These are phyloP conservation scores for Acrossocheilus wenchowensis DNA, from an alignment of 2,797 vertebrate species.

Conservation along the genomic window DNA sequence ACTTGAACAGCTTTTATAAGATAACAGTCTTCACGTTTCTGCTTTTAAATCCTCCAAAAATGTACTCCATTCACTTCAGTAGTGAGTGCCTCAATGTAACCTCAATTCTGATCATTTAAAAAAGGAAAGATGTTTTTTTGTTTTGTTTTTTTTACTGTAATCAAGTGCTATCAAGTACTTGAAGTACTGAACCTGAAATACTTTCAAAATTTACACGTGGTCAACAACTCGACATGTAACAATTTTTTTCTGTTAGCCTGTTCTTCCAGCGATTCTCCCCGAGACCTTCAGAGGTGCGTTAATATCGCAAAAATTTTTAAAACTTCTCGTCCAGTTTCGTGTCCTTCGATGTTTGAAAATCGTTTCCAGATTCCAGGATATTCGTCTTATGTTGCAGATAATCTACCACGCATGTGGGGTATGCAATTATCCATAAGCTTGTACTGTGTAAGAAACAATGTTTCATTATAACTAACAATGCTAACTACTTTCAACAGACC, in stretches of 20 bases:
- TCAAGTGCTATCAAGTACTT: not conserved
- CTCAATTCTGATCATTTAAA: not conserved
- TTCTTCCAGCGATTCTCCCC: not conserved
- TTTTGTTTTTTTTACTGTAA: not conserved
- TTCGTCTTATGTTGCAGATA: constrained; percentile 70
- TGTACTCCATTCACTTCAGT: not conserved
- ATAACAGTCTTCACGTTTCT: too few relatives aligned
- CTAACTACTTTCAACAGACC: not conserved
- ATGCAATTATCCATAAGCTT: not conserved
- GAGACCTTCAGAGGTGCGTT: not conserved
- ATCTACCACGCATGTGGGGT: constrained; percentile 57
- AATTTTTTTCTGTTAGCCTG: not conserved
- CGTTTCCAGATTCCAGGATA: constrained; percentile 29
- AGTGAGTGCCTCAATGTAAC: not conserved
- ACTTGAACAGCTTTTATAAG: not conserved
- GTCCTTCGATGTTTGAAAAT: not conserved
- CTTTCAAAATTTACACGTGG: not conserved
- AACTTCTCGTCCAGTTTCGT: not conserved
- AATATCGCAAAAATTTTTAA: not conserved
- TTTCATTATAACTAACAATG: not conserved
- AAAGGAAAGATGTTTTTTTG: not conserved
- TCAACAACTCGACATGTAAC: not conserved
- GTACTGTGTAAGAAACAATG: not conserved
- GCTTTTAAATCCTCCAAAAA: not conserved
- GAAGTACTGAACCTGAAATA: not conserved